Evolutionary conservation across 2,113 vertebrate genomes (phyloP).

Genomic region (Aix galericulata): DNA sequence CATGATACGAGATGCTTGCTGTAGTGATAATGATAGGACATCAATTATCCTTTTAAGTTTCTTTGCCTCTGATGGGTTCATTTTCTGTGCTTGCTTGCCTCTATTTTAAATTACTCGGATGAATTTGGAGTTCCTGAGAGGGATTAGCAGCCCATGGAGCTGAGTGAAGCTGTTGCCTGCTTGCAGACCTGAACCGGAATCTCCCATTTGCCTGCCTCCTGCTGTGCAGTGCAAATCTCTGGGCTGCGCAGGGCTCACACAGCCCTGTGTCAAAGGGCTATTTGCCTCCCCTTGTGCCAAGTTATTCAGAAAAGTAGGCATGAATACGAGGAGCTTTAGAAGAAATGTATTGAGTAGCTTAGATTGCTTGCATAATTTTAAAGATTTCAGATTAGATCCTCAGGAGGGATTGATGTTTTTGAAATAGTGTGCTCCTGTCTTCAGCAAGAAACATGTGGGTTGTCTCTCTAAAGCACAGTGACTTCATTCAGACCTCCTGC

Average conservation of each 20-base stretch:
- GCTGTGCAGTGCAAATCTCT: not conserved
- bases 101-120: not conserved
- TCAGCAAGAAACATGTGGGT: not conserved
- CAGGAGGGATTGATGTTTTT: not conserved
- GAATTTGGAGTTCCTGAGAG: not conserved
- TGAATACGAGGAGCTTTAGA: not conserved
- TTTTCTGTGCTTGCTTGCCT: not conserved
- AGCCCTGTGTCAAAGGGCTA: accelerated
- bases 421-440: not conserved
- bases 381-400: not conserved
- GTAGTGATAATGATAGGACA: not conserved
- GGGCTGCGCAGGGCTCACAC: not conserved
- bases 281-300: no score
- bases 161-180: accelerated
- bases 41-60: not conserved
- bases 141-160: not conserved
- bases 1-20: not conserved
- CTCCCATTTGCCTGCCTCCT: not conserved
- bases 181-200: not conserved
- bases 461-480: not conserved
- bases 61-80: not conserved
- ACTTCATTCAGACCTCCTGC: not conserved
- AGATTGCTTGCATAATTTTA: accelerated
- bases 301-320: accelerated
- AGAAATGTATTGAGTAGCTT: accelerated